phyloP scores from a whole-genome alignment of 2,797 vertebrate genomes.

The Denticeps clupeoides region DNA sequence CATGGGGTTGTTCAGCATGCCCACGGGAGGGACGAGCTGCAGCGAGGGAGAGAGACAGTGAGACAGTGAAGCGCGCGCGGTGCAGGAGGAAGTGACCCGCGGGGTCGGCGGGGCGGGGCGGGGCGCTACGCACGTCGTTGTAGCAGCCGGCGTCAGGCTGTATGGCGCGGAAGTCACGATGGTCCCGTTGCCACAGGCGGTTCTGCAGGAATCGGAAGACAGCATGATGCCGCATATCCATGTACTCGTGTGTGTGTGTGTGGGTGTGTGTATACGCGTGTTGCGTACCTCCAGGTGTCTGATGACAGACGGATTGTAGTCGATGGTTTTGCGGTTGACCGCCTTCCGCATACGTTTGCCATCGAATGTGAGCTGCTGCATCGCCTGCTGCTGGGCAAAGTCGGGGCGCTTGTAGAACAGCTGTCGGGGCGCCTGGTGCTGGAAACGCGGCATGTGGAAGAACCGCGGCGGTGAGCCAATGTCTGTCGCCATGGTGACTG shows the following conservation, averaged over 20 bases:
- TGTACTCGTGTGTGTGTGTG: background rate
- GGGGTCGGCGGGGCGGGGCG: too few species aligned
- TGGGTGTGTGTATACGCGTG: too few species aligned
- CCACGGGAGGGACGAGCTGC: constrained; percentile 88
- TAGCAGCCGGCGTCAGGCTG: constrained; percentile 93
- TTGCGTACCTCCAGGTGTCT: constrained; percentile 84
- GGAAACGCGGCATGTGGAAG: constrained; percentile 98
- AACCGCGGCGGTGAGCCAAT: constrained; percentile 92
- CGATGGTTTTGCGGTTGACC: constrained; percentile 95
- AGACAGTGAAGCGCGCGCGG: too few species aligned
- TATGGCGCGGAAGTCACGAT: constrained; percentile 83
- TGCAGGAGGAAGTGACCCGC: too few species aligned
- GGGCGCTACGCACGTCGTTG: constrained; percentile 90
- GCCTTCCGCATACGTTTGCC: constrained; percentile 99
- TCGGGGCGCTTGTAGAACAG: constrained; percentile 95
- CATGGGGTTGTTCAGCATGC: constrained; percentile 94
- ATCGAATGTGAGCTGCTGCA: constrained; percentile 97
- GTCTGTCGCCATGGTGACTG: constrained; percentile 83
- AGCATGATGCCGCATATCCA: background rate
- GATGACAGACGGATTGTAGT: constrained; percentile 97
- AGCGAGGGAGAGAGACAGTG: too few species aligned
- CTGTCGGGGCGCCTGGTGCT: constrained; percentile 94
- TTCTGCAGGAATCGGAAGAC: constrained; percentile 60
- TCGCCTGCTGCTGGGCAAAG: constrained; percentile 95
- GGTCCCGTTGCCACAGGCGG: constrained; percentile 92